A percentile compares a stretch with the other conserved stretches of the same genome.
Conservation (phyloP, 2,888 invertebrate genomes). For the Ophion costatus region DNA sequence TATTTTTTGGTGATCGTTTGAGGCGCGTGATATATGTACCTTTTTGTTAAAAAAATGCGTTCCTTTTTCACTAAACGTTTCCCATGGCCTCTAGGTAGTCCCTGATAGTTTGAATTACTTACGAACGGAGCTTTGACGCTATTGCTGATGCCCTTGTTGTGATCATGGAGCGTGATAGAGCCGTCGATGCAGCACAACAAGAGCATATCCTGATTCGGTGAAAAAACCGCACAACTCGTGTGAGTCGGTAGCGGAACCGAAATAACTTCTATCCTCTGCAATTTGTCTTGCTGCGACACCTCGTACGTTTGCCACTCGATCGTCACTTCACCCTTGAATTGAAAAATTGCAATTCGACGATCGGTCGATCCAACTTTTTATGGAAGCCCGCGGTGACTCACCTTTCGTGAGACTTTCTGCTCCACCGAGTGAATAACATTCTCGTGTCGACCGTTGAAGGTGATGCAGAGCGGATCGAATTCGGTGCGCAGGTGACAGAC, state of each 20-base stretch:
- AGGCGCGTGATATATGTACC: no score
- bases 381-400: conserved; percentile 65
- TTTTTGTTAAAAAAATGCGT: no score
- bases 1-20: no score
- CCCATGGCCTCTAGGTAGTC: no score
- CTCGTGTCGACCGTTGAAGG: conserved; percentile 89
- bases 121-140: conserved; percentile 92
- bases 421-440: conserved; percentile 92
- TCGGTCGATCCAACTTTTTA: conserved; percentile 32
- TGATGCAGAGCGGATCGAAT: conserved; percentile 93
- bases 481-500: conserved; percentile 93
- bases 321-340: conserved; percentile 86
- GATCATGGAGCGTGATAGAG: conserved; percentile 91
- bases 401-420: conserved; percentile 90
- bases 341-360: conserved; percentile 15
- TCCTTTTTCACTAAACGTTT: no score
- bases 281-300: conserved; percentile 85
- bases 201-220: conserved; percentile 90
- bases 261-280: conserved; percentile 88
- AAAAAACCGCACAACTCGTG: conserved; percentile 87
- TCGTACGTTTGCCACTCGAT: conserved; percentile 89
- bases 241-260: conserved; percentile 90
- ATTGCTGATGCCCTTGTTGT: conserved; percentile 89
- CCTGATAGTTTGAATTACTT: conserved; percentile 81
- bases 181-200: conserved; percentile 94